Evolutionary conservation across 2,797 vertebrate genomes (phyloP).

Genomic region (Pygocentrus nattereri): DNA sequence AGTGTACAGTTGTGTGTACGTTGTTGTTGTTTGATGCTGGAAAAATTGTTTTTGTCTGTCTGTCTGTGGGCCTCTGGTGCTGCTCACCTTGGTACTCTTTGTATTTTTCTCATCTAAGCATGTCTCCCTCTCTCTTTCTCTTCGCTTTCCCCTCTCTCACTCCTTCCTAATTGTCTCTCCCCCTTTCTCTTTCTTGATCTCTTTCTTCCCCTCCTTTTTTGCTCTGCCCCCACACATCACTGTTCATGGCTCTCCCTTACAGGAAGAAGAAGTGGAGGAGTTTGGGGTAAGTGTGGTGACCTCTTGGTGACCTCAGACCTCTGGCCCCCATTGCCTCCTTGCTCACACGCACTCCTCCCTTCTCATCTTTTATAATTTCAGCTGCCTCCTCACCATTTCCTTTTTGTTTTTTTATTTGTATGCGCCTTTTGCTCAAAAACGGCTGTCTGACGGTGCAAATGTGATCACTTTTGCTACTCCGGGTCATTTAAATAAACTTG

Average conservation of each 20-base stretch:
- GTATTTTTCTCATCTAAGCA: slow-evolving; percentile 94
- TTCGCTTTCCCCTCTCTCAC: slow-evolving; percentile 58
- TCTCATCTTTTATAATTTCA: slow-evolving; percentile 47
- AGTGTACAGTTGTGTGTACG: slow-evolving; percentile 17
- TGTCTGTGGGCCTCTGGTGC: slow-evolving; percentile 78
- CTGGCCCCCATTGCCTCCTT: slow-evolving; percentile 64
- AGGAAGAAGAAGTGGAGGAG: slow-evolving; percentile 99
- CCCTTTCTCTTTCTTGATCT: slow-evolving; percentile 72
- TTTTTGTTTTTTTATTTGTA: slow-evolving; percentile 70
- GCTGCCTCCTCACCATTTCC: slow-evolving; percentile 71
- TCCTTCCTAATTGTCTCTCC: slow-evolving; percentile 69
- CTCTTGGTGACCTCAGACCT: slow-evolving; percentile 71
- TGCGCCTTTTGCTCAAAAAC: slow-evolving; percentile 53
- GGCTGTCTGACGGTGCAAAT: slow-evolving; percentile 45
- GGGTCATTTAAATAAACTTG: slow-evolving; percentile 37
- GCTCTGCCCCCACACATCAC: slow-evolving; percentile 86
- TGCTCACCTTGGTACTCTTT: slow-evolving; percentile 86
- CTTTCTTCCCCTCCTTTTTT: slow-evolving; percentile 79
- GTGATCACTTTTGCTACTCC: slow-evolving; percentile 69
- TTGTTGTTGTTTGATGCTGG: slow-evolving; percentile 1
- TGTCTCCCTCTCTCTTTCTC: slow-evolving; percentile 86
- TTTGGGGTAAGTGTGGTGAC: slow-evolving; percentile 96
- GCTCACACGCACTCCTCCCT: slow-evolving; percentile 69
- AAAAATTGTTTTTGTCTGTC: slow-evolving; percentile 62
- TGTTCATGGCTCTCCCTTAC: slow-evolving; percentile 92